Conservation (phyloP, 2,888 invertebrate genomes). For the Diabrotica balteata region DNA sequence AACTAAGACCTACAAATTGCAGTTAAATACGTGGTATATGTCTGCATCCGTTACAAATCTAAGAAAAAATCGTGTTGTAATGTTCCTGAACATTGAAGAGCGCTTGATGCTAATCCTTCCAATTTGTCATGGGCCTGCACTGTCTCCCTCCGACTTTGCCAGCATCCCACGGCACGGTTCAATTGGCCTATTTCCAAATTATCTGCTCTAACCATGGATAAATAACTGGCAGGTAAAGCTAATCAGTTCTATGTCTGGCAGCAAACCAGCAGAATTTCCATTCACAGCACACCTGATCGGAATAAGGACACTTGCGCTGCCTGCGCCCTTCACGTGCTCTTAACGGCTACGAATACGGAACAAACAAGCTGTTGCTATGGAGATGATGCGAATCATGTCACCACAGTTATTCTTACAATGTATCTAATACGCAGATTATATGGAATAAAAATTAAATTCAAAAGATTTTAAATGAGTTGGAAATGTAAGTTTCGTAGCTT, state of each 20-base stretch:
- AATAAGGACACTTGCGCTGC: constrained; percentile 12
- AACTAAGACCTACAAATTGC: no score
- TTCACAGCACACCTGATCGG: constrained; percentile 4
- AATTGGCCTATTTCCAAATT: constrained; percentile 25
- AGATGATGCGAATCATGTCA: neutral
- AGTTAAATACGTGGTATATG: no score
- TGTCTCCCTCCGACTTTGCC: neutral
- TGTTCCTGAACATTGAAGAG: no score
- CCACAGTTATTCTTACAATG: no score
- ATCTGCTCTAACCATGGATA: constrained; percentile 21
- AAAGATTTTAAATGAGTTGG: no score
- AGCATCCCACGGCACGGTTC: constrained; percentile 8
- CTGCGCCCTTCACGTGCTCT: constrained; percentile 4
- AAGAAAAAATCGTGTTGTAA: no score
- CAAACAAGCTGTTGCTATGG: neutral
- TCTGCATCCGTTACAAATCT: no score
- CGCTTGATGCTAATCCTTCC: no score
- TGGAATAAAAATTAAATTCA: no score
- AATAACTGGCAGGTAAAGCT: constrained; percentile 19
- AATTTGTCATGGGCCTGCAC: no score
- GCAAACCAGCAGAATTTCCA: constrained; percentile 5
- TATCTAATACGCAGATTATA: no score
- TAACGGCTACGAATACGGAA: neutral
- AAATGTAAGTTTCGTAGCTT: no score
- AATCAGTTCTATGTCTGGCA: constrained; percentile 5